Evolutionary conservation across 2,888 invertebrate species (phyloP).

Genomic region (Habrosyne pyritoides): DNA sequence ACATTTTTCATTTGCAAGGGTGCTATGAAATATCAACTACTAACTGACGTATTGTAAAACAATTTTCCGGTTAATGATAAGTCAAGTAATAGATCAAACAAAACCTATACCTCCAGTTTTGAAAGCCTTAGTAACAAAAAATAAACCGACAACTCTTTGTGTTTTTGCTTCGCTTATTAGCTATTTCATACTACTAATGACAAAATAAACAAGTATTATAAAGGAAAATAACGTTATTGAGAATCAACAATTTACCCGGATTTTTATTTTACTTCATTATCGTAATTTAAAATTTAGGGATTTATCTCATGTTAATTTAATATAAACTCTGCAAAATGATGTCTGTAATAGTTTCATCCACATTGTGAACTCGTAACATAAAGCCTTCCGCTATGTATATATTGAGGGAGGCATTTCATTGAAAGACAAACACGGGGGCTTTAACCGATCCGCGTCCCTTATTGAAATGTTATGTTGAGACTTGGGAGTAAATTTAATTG

Average conservation of each 20-base stretch:
- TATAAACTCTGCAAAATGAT: constrained; percentile 18
- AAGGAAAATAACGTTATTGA: background rate
- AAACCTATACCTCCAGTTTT: no score
- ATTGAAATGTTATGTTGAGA: constrained; percentile 75
- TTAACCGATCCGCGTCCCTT: constrained; percentile 59
- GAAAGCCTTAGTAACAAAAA: background rate
- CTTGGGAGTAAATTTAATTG: constrained; percentile 78
- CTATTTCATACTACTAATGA: background rate
- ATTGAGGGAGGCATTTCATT: constrained; percentile 14
- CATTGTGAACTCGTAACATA: background rate
- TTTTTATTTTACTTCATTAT: no score
- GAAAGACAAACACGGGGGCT: constrained; percentile 39
- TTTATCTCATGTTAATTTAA: no score
- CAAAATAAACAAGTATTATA: background rate
- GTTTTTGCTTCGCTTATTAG: background rate
- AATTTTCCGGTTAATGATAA: no score
- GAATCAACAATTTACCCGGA: no score
- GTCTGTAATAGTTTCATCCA: constrained; percentile 2
- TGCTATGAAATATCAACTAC: constrained; percentile 9
- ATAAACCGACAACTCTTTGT: no score
- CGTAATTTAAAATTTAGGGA: no score
- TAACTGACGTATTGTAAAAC: no score
- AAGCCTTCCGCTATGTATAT: constrained; percentile 5
- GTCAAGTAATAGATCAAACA: no score
- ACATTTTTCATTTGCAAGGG: constrained; percentile 18